Base-by-base conservation (phyloP, 37 sponge, comb jelly and placozoan genomes). In the Ephydatia muelleri region DNA sequence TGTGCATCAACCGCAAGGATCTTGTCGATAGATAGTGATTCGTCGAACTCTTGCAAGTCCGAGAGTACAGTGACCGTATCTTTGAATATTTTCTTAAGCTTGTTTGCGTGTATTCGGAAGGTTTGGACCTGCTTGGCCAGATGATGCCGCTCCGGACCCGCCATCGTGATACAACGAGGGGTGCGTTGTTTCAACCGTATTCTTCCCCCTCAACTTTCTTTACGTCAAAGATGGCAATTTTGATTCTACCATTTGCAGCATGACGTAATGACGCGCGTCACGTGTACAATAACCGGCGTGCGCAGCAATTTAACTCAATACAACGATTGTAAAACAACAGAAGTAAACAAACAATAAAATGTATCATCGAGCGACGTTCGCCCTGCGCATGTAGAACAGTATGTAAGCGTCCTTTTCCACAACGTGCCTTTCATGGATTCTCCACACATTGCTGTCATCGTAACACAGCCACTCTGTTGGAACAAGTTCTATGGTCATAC, bases 21-120 rank as follows among this genome's bases (percentile, higher is more conserved):
- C 29, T 79, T 47, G 68, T 91, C 95, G 12, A 91, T 83, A 30
- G 95, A 94, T 67, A 94, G 82, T 5, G 81, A 66, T 74, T 91
- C 89, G 72, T 94, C 91, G 79, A 94, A 94, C 65, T 88, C 91
- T 70, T 94, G 95, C 68, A 94, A 36, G 70, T 94, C 95, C 0
- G 95, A 88, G 64, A 94, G 87, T 14, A 91, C 92, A 12, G 43
- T 85, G 16, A 91, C 92, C 34, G 95, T 94, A 31, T 88, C 95
- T 65, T 91, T 89, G 90, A 94, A 94, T 64, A 94, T 88, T 78
- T 88, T 82, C 73, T 94, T 94, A 67, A 94, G 81, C 73, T 88
- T 91, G 74, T 91, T 91, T 26, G 91, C 89, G 82, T 94, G 86
- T 5, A 71, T 65, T 31, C 72, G 73, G 85, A 94, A 94, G 38